Conservation (phyloP, 2,113 vertebrate species). For the Lichenostomus cassidix region DNA sequence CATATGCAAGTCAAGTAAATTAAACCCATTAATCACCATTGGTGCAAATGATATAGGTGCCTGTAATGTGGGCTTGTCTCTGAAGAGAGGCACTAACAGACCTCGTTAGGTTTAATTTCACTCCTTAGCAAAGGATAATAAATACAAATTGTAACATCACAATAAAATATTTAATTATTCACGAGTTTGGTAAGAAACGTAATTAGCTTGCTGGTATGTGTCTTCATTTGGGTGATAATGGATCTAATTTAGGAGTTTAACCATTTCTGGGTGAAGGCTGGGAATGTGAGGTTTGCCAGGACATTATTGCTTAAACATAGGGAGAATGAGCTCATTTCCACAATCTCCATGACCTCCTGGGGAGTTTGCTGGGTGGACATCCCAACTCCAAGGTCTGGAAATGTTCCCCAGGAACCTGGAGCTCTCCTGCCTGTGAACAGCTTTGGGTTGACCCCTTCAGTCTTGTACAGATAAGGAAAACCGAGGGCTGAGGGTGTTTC, state of each 20-base stretch:
- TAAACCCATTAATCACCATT: constrained; percentile 79
- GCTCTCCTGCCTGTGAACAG: background rate
- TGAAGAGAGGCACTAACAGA: constrained; percentile 65
- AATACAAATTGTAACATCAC: constrained; percentile 75
- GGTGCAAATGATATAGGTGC: constrained; percentile 69
- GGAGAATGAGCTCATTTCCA: background rate
- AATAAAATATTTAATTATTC: constrained; percentile 82
- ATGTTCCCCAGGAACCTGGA: rapidly evolving
- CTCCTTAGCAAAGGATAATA: constrained; percentile 73
- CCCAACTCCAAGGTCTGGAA: background rate
- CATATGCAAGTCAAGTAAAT: constrained; percentile 73
- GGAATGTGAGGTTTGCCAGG: background rate
- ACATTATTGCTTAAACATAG: background rate
- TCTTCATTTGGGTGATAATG: constrained; percentile 68
- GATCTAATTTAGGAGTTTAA: constrained; percentile 38
- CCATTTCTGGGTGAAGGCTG: constrained; percentile 1
- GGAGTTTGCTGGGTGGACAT: background rate
- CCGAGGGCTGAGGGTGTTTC: background rate
- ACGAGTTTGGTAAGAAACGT: constrained; percentile 62
- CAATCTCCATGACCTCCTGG: background rate
- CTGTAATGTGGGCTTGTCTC: constrained; percentile 14
- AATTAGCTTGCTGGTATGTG: constrained; percentile 64
- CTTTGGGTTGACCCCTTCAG: background rate
- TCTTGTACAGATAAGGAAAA: background rate
- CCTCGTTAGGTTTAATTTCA: constrained; percentile 77